phyloP scores from a whole-genome alignment of 35 echinoderm and acorn worm genomes.

The Diadema setosum region DNA sequence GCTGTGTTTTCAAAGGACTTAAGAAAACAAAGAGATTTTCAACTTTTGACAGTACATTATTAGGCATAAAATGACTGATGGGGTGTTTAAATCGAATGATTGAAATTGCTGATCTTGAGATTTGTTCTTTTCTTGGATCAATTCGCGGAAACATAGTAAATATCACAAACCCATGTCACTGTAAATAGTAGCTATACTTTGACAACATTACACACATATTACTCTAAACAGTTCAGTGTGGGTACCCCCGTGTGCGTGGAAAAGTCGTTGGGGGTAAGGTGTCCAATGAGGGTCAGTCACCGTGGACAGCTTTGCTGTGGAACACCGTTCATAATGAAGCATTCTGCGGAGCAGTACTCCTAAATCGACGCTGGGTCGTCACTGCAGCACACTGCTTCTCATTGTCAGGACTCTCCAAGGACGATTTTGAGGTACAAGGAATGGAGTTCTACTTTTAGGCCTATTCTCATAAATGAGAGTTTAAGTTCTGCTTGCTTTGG shows the following conservation, averaged over 20 bases:
- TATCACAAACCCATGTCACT: neutral
- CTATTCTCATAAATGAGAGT: no score
- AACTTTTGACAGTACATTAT: no score
- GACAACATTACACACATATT: no score
- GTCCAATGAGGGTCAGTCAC: conserved; percentile 42
- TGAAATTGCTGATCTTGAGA: neutral
- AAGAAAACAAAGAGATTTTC: no score
- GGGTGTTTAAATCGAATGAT: neutral
- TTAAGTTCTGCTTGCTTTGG: no score
- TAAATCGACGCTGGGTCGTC: conserved; percentile 70
- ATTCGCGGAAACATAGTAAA: neutral
- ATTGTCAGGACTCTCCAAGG: neutral
- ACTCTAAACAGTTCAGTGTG: conserved; percentile 37
- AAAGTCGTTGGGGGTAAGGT: conserved; percentile 73
- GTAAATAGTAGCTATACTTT: no score
- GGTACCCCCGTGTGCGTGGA: conserved; percentile 23
- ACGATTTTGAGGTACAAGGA: conserved; percentile 35
- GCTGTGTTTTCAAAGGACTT: no score
- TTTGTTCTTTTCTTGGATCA: neutral
- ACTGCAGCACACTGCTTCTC: conserved; percentile 91
- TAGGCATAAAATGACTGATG: neutral
- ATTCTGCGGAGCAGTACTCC: conserved; percentile 75
- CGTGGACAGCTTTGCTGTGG: conserved; percentile 85
- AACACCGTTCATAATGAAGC: conserved; percentile 1
- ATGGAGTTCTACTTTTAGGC: no score